Conservation (phyloP, 2,888 invertebrate species). For the Notocelia uddmanniana region DNA sequence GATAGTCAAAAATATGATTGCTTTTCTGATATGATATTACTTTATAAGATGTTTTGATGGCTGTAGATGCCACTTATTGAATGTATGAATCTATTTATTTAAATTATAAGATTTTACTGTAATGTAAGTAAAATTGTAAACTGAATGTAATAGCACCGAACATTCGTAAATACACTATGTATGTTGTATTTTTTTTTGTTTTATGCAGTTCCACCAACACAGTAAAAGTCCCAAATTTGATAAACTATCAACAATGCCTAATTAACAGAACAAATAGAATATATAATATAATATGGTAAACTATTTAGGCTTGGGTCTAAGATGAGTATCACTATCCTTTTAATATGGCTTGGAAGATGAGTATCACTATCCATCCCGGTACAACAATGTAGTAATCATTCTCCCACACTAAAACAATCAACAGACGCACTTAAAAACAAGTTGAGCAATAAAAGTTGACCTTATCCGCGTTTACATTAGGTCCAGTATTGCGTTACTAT, state of each 20-base stretch:
- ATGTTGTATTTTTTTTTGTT: conserved; percentile 13
- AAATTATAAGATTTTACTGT: conserved; percentile 56
- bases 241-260: not conserved
- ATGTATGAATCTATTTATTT: conserved; percentile 68
- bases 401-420: too few relatives aligned
- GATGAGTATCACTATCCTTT: too few relatives aligned
- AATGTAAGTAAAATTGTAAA: conserved; percentile 47
- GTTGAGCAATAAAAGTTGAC: too few relatives aligned
- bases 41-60: conserved; percentile 51
- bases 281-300: too few relatives aligned
- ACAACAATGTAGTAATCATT: too few relatives aligned
- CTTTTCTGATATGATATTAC: conserved; percentile 27
- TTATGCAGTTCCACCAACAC: not conserved
- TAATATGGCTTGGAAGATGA: too few relatives aligned
- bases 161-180: conserved; percentile 41
- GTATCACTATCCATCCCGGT: too few relatives aligned
- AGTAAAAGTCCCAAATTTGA: not conserved
- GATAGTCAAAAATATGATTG: conserved; percentile 43
- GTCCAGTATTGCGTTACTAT: too few relatives aligned
- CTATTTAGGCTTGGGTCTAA: too few relatives aligned
- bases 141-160: conserved; percentile 28
- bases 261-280: too few relatives aligned
- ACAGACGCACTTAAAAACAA: too few relatives aligned
- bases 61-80: conserved; percentile 62
- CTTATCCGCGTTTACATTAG: too few relatives aligned